Conservation (phyloP, 2,797 vertebrate genomes). For the Gymnothorax javanicus region DNA sequence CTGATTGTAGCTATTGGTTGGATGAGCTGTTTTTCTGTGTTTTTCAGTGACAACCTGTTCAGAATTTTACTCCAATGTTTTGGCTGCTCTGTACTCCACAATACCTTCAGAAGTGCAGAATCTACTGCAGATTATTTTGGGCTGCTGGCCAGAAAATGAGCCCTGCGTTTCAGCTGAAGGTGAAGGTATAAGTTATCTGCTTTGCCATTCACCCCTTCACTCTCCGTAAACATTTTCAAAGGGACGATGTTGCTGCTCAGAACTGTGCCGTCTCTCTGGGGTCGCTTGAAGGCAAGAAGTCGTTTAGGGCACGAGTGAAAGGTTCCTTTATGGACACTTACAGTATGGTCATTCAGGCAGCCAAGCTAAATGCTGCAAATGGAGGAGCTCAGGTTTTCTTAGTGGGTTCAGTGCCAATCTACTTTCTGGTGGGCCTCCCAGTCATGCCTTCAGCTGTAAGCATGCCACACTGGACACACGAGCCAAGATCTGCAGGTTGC, state of each 20-base stretch:
- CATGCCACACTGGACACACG: background rate
- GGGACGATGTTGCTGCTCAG: conserved; percentile 20
- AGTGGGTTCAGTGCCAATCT: conserved; percentile 53
- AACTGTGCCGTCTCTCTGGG: background rate
- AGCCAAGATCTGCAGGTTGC: background rate
- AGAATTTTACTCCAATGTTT: background rate
- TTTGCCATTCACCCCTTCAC: conserved; percentile 32
- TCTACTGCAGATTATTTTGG: background rate
- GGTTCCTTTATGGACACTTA: conserved; percentile 64
- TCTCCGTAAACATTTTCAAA: conserved; percentile 40
- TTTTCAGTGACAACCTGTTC: background rate
- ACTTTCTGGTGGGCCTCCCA: conserved; percentile 35
- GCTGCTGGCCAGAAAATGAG: conserved; percentile 41
- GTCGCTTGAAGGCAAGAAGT: conserved; percentile 28
- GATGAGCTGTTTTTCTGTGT: background rate
- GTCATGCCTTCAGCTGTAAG: background rate
- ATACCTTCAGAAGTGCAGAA: background rate
- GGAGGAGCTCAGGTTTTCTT: conserved; percentile 48
- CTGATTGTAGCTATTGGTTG: background rate
- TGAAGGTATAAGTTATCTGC: conserved; percentile 57
- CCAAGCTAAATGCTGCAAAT: conserved; percentile 38
- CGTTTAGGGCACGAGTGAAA: conserved; percentile 51
- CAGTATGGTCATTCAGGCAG: conserved; percentile 63
- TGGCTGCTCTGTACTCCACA: background rate
- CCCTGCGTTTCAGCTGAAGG: conserved; percentile 47